phyloP scores from a whole-genome alignment of 2,888 invertebrate species.

The Pollenia griseotomentosa region DNA sequence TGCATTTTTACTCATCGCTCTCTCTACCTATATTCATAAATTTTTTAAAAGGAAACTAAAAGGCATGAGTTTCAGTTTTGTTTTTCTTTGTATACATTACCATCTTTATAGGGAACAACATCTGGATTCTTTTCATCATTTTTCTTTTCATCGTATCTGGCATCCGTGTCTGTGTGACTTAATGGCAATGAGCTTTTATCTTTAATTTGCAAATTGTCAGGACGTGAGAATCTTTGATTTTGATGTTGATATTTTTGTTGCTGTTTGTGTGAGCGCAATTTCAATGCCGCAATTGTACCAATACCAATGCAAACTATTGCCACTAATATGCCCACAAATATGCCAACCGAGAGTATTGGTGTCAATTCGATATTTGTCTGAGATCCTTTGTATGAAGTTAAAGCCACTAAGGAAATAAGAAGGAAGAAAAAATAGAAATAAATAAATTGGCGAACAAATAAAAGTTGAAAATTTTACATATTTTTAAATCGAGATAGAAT shows the following conservation, averaged over 20 bases:
- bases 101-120: constrained; percentile 94
- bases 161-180: constrained; percentile 88
- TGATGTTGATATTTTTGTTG: constrained; percentile 83
- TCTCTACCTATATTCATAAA: neutral
- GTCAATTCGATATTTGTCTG: constrained; percentile 85
- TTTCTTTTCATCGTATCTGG: constrained; percentile 79
- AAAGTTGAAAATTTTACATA: neutral
- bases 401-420: constrained; percentile 79
- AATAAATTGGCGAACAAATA: constrained; percentile 19
- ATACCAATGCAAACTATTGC: constrained; percentile 84
- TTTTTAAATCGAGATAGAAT: constrained; percentile 8
- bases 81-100: constrained; percentile 84
- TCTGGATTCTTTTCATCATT: constrained; percentile 94
- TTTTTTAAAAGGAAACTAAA: neutral
- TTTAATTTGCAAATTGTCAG: constrained; percentile 87
- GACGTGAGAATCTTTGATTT: constrained; percentile 86
- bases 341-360: constrained; percentile 85
- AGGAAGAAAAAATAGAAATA: constrained; percentile 3
- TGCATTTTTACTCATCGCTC: neutral
- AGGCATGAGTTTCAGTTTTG: neutral
- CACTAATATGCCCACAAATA: constrained; percentile 84
- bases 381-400: constrained; percentile 85
- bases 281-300: constrained; percentile 83
- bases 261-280: constrained; percentile 83
- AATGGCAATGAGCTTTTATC: constrained; percentile 89